Evolutionary conservation across 2,888 invertebrate species (phyloP).

Genomic region (Acanthopleura granulata): DNA sequence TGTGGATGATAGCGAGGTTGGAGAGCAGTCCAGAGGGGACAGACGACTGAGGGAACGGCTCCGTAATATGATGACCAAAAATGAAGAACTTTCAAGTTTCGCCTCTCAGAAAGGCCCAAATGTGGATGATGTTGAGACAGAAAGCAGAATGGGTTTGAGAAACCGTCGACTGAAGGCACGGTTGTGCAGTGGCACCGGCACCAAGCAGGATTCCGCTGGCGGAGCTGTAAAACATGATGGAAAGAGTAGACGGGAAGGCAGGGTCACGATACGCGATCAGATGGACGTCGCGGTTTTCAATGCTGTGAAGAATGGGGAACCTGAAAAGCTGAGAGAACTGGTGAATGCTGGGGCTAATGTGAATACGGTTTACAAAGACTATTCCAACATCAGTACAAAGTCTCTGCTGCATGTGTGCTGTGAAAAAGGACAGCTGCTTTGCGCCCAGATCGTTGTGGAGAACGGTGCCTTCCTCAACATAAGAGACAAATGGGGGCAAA

Average conservation of each 20-base stretch:
- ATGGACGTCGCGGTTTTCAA: constrained; percentile 33
- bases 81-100: no score
- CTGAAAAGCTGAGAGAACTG: constrained; percentile 32
- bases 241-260: not conserved
- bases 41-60: no score
- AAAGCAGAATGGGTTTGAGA: not conserved
- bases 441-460: constrained; percentile 41
- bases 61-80: no score
- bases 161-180: not conserved
- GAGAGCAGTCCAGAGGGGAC: no score
- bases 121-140: not conserved
- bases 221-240: not conserved
- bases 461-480: constrained; percentile 47
- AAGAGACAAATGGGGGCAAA: constrained; percentile 60
- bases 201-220: not conserved
- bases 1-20: no score
- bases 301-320: constrained; percentile 37
- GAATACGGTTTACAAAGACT: constrained; percentile 51
- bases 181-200: not conserved
- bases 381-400: constrained; percentile 52
- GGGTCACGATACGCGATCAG: not conserved
- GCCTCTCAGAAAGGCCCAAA: no score
- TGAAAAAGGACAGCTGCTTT: constrained; percentile 53
- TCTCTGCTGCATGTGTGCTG: constrained; percentile 60
- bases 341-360: constrained; percentile 47